phyloP scores from a whole-genome alignment of 2,888 invertebrate species.

The Euzophera pinguis region DNA sequence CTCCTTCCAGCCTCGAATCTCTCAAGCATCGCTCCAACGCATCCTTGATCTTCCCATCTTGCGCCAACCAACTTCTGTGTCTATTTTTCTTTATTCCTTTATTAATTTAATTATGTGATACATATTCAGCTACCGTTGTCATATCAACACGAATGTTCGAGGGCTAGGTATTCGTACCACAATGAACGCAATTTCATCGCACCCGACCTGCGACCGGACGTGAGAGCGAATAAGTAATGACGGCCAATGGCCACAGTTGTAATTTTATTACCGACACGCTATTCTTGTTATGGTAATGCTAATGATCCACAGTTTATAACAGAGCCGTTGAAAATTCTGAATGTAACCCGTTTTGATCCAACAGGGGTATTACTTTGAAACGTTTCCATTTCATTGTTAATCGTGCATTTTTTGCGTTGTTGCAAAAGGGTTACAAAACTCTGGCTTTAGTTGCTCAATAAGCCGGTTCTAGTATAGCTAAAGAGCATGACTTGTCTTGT shows the following conservation, averaged over 20 bases:
- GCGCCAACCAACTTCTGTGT: too few species aligned
- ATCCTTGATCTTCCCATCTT: too few species aligned
- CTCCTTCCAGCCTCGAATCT: too few species aligned
- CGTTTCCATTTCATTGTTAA: too few species aligned
- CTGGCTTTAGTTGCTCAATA: too few species aligned
- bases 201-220: conserved; percentile 29
- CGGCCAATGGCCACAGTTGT: conserved; percentile 53
- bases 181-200: conserved; percentile 8
- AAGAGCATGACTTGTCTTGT: too few species aligned
- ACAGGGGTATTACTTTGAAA: neutral
- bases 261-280: conserved; percentile 56
- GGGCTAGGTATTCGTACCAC: conserved; percentile 5
- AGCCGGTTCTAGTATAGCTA: too few species aligned
- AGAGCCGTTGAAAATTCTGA: neutral
- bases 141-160: neutral
- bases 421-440: too few species aligned
- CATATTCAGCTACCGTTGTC: conserved; percentile 1
- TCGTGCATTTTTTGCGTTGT: too few species aligned
- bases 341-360: neutral
- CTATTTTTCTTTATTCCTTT: neutral
- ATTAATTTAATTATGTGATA: conserved; percentile 24
- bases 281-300: conserved; percentile 57
- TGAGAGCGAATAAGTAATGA: conserved; percentile 60
- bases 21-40: too few species aligned
- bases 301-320: conserved; percentile 38